Evolutionary conservation across 2,797 vertebrate species (phyloP).

Genomic region (Lacerta viridis): DNA sequence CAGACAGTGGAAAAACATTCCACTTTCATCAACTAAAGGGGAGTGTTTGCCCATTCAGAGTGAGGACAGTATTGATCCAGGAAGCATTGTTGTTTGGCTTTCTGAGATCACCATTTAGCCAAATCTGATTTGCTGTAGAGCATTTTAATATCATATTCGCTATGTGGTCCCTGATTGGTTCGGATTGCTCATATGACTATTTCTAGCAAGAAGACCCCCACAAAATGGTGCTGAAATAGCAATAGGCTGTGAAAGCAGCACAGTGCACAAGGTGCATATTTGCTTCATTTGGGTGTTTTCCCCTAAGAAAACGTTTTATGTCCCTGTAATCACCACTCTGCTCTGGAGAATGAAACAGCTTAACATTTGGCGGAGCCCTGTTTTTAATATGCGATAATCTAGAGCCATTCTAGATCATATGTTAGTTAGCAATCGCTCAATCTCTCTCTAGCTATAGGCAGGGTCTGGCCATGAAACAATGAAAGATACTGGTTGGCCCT

Average conservation of each 20-base stretch:
- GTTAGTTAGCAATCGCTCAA: background rate
- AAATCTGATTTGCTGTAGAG: background rate
- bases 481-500: too few species aligned
- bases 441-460: background rate
- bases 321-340: background rate
- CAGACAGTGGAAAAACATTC: background rate
- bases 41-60: background rate
- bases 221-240: constrained; percentile 6
- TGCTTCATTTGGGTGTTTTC: background rate
- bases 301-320: background rate
- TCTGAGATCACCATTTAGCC: background rate
- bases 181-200: background rate
- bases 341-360: constrained; percentile 7
- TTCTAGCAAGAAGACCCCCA: background rate
- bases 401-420: constrained; percentile 3
- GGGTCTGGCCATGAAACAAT: background rate
- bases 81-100: background rate
- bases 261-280: background rate
- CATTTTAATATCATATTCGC: background rate
- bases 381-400: background rate
- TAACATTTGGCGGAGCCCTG: constrained; percentile 2
- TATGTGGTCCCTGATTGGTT: background rate
- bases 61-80: background rate
- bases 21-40: background rate
- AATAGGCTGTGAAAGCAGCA: background rate